Base-by-base conservation (phyloP, 2,888 invertebrate genomes). In the Mayetiola destructor region DNA sequence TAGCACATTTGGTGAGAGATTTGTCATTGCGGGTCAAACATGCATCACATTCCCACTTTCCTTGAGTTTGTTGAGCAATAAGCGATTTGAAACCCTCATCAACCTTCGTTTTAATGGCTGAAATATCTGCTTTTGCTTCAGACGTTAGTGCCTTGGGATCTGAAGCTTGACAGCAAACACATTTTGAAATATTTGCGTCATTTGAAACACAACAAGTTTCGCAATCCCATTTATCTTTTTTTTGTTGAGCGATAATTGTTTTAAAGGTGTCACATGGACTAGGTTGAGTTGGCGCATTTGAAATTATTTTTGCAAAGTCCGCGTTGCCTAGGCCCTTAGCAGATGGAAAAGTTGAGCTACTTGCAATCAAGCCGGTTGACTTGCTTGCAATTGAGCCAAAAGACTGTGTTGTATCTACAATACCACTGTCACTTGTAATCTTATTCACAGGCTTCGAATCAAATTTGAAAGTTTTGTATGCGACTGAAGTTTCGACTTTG, bases 401-500 rank as follows among this genome's bases (percentile, higher is more conserved):
- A 8, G 39, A 37, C 16, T 4, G n/a, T 40, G 6, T 6, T 12
- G 42, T 23, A 2, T 3, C 12, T 12, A 2, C 42, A 42, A 42
- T 42, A 10, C 42, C 42, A 12, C 42, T 42, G 12, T 42, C 42
- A 42, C 42, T 42, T 2, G 8, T 2, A 3, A 42, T 6, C 2
- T 23, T 14, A 14, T 42, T 42, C 2, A 42, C 29, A 16, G 29
- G 27, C 18, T 52, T 54, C 12, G 55, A 14, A 8, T 36, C 36
- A 36, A 53, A 53, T 53, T 66, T 66, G 58, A 72, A 73, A 60
- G 71, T 71, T 21, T 58, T 36, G 27, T 52, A 42, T 2, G 65
- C 64, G 16, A 60, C 59, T 9, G 64, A 56, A 4, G 59, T 27
- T 52, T 60, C 30, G 6, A 3, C 30, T 32, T 53, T 32, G 2